Conservation (phyloP, 2,113 vertebrate species). For the Colius striatus region DNA sequence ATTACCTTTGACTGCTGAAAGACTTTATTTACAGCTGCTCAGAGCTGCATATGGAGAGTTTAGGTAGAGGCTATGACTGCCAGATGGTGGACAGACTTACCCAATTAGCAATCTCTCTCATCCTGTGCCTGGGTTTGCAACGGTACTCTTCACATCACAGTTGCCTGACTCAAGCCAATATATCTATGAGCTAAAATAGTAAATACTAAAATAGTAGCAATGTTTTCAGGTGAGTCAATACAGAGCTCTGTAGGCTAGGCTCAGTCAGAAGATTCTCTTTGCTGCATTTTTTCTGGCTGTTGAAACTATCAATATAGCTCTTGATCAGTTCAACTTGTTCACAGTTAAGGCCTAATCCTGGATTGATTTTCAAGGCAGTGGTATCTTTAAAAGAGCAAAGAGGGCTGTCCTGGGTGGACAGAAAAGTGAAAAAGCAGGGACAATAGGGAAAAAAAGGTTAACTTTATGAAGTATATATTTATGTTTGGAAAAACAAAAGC, state of each 20-base stretch:
- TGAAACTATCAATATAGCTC: neutral
- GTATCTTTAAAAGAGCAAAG: neutral
- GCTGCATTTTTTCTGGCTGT: neutral
- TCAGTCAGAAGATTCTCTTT: neutral
- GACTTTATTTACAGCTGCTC: constrained; percentile 60
- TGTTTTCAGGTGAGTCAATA: constrained; percentile 35
- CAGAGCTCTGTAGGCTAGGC: constrained; percentile 1
- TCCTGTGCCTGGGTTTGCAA: constrained; percentile 51
- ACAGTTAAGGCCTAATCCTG: neutral
- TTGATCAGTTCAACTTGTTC: constrained; percentile 5
- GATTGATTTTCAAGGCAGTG: neutral
- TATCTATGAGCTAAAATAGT: constrained; percentile 4
- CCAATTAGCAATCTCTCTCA: constrained; percentile 60
- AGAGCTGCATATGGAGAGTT: constrained; percentile 52
- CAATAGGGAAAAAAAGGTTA: neutral
- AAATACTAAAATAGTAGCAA: constrained; percentile 40
- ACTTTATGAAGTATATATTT: neutral
- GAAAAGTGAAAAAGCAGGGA: neutral
- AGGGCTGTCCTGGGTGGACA: neutral
- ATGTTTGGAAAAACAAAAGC: neutral
- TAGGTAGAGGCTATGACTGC: constrained; percentile 41
- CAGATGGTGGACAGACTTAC: constrained; percentile 60
- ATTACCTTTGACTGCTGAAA: constrained; percentile 62
- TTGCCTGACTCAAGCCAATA: constrained; percentile 25
- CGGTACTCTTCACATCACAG: neutral